Conservation (phyloP, 2,113 vertebrate genomes). For the Fulmarus glacialis region DNA sequence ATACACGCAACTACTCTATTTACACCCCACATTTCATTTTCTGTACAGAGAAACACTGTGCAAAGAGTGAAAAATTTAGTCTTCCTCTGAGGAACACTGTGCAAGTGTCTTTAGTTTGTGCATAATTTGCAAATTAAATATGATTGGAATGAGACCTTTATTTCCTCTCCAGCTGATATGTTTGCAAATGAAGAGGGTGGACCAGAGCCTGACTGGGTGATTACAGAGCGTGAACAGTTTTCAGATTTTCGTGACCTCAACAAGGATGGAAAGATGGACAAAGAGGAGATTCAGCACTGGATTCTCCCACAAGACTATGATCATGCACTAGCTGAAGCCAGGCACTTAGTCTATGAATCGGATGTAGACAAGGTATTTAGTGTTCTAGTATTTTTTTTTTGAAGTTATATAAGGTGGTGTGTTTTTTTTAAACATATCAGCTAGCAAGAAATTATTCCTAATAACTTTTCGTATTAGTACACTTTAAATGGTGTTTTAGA, state of each 20-base stretch:
- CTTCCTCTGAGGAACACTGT: not conserved
- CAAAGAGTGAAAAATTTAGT: not conserved
- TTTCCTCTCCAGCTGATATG: constrained; percentile 88
- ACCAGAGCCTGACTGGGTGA: constrained; percentile 95
- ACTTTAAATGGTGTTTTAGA: not conserved
- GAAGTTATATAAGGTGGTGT: not conserved
- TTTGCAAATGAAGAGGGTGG: constrained; percentile 92
- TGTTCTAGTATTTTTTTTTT: not conserved
- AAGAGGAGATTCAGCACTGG: constrained; percentile 95
- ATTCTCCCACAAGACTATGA: constrained; percentile 97
- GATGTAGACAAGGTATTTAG: constrained; percentile 89
- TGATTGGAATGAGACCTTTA: not conserved
- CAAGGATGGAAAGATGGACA: constrained; percentile 96
- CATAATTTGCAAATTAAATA: not conserved
- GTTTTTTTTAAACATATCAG: not conserved
- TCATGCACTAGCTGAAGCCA: constrained; percentile 93
- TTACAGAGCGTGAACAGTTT: constrained; percentile 94
- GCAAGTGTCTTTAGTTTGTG: not conserved
- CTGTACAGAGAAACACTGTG: not conserved
- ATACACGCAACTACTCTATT: not conserved
- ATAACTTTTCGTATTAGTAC: not conserved
- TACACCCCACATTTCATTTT: not conserved
- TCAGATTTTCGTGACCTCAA: constrained; percentile 93
- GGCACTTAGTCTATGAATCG: constrained; percentile 93
- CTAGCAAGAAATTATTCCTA: not conserved